Evolutionary conservation across 2,888 invertebrate species (phyloP).

Genomic region (Hedychridium roseum): DNA sequence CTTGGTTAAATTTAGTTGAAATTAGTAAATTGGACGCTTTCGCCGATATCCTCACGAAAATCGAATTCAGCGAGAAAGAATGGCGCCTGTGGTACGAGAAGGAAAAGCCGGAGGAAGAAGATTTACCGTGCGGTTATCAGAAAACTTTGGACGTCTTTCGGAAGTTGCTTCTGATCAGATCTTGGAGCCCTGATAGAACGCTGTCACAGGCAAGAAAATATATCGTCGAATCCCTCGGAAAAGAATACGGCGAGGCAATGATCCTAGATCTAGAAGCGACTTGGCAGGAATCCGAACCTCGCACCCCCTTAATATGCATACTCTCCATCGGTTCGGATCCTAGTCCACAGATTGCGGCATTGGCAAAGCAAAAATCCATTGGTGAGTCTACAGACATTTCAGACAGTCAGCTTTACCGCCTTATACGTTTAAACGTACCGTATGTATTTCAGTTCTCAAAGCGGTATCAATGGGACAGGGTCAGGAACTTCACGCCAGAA

Average conservation of each 20-base stretch:
- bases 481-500: conserved; percentile 87
- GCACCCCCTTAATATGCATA: conserved; percentile 90
- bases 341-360: conserved; percentile 87
- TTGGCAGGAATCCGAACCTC: conserved; percentile 88
- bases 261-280: conserved; percentile 91
- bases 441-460: conserved; percentile 71
- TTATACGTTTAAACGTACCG: background rate
- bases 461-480: conserved; percentile 98
- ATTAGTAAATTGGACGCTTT: conserved; percentile 86
- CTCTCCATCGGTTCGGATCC: conserved; percentile 96
- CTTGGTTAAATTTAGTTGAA: conserved; percentile 95
- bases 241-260: conserved; percentile 89
- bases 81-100: conserved; percentile 93
- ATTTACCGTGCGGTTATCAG: conserved; percentile 89
- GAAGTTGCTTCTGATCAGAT: conserved; percentile 84
- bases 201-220: conserved; percentile 92
- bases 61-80: conserved; percentile 84
- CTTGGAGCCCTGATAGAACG: conserved; percentile 95
- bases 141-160: conserved; percentile 87
- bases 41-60: conserved; percentile 81
- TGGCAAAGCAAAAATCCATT: conserved; percentile 87
- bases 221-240: conserved; percentile 87
- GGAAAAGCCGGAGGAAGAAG: conserved; percentile 90
- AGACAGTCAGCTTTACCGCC: background rate
- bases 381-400: conserved; percentile 68